Evolutionary conservation across 2,797 vertebrate genomes (phyloP).

Genomic region (Perodicticus potto): DNA sequence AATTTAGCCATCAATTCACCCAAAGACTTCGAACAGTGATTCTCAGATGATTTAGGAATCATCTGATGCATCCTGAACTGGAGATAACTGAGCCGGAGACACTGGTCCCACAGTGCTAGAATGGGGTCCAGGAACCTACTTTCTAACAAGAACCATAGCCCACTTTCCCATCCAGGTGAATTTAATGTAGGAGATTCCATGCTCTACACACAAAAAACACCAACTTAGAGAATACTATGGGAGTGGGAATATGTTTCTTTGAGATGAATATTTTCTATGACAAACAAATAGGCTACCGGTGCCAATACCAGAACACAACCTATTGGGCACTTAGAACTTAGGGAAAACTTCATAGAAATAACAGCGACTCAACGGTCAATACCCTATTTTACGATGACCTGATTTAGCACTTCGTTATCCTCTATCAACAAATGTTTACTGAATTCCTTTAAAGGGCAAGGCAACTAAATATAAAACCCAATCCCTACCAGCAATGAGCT

Average conservation of each 20-base stretch:
- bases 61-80: background rate
- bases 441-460: background rate
- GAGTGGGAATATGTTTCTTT: background rate
- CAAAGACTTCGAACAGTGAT: background rate
- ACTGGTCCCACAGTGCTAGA: background rate
- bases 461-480: background rate
- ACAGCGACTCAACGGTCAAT: background rate
- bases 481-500: background rate
- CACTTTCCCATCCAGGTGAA: background rate
- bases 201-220: background rate
- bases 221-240: background rate
- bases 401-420: background rate
- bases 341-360: background rate
- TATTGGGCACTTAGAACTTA: background rate
- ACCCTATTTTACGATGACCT: background rate
- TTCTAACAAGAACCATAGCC: background rate
- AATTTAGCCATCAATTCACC: background rate
- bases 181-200: background rate
- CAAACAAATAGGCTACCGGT: background rate
- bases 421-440: background rate
- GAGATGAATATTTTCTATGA: constrained; percentile 12
- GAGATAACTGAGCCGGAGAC: background rate
- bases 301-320: constrained; percentile 4
- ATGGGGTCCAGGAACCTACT: background rate
- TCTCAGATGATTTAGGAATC: background rate